phyloP scores from a whole-genome alignment of 1,140 invertebrate species.

The Procambarus clarkii region DNA sequence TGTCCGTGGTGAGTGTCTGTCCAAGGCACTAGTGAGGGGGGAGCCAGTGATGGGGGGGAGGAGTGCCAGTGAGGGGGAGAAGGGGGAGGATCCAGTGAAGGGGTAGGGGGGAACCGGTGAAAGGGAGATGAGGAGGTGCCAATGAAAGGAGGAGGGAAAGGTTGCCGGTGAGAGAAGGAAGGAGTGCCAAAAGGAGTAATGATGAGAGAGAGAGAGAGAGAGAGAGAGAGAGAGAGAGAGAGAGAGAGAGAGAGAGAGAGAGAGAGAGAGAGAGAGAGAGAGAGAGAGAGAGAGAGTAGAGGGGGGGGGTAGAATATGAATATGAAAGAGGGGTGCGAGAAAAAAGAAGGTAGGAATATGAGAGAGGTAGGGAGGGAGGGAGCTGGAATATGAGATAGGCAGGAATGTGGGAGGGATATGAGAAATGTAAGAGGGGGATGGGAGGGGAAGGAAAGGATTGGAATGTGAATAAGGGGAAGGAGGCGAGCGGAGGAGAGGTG shows the following conservation, averaged over 20 bases:
- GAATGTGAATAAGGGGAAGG: neutral
- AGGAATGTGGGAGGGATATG: constrained; percentile 2
- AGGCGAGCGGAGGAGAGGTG: neutral
- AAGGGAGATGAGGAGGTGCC: neutral
- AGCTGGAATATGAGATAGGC: neutral
- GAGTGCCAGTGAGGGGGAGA: neutral
- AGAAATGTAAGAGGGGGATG: neutral
- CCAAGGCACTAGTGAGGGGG: no score
- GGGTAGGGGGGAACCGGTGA: no score
- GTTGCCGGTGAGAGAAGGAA: no score
- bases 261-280: neutral
- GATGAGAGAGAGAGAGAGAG: constrained; percentile 2
- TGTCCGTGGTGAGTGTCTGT: no score
- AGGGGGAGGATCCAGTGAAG: no score
- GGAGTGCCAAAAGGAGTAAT: no score
- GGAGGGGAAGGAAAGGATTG: neutral
- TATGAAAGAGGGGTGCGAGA: neutral
- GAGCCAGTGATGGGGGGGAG: no score
- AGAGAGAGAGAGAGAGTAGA: neutral
- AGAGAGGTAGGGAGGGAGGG: neutral
- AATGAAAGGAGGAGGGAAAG: no score
- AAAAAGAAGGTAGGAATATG: neutral
- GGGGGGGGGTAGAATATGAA: neutral
- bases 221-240: constrained; percentile 17
- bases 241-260: constrained; percentile 34